Evolutionary conservation across 2,888 invertebrate genomes (phyloP).

Genomic region (Limnephilus marmoratus): DNA sequence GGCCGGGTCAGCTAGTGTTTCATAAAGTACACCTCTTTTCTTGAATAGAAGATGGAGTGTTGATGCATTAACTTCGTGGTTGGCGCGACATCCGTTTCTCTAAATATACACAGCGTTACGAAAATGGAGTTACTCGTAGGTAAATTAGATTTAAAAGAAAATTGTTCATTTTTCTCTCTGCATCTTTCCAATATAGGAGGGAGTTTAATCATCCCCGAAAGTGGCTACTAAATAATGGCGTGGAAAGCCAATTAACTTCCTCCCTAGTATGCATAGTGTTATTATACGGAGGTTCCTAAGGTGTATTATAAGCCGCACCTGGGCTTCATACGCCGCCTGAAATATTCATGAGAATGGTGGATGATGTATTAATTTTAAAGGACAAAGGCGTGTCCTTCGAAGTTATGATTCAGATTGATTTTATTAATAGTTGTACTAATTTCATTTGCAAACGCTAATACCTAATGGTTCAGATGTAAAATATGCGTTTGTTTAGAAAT

Average conservation of each 20-base stretch:
- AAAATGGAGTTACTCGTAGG: background rate
- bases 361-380: constrained; percentile 53
- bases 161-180: background rate
- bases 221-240: background rate
- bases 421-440: background rate
- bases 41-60: too few relatives aligned
- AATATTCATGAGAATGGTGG: constrained; percentile 58
- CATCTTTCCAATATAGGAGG: background rate
- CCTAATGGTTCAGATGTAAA: too few relatives aligned
- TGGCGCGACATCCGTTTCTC: too few relatives aligned
- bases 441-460: background rate
- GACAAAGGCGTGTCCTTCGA: background rate
- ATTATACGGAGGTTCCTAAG: background rate
- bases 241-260: background rate
- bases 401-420: background rate
- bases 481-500: too few relatives aligned
- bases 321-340: constrained; percentile 33
- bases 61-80: too few relatives aligned
- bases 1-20: too few relatives aligned
- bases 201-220: background rate
- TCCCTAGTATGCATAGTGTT: constrained; percentile 14
- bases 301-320: constrained; percentile 14
- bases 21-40: too few relatives aligned
- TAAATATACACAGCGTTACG: background rate
- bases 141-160: too few relatives aligned